phyloP scores from a whole-genome alignment of 2,113 vertebrate species.

The Aegithalos caudatus region DNA sequence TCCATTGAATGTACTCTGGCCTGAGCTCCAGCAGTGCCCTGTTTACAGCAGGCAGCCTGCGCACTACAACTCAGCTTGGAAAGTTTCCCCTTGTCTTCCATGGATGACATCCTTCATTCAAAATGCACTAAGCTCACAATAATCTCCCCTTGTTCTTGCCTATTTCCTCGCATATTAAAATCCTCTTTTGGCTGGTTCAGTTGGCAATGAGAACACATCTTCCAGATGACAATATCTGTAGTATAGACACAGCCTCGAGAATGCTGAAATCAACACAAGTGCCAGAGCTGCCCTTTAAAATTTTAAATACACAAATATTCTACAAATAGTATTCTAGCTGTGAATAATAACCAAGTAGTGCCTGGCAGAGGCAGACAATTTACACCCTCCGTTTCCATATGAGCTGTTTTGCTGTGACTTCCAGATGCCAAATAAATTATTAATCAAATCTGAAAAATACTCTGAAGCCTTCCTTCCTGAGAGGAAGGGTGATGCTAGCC shows the following conservation, averaged over 20 bases:
- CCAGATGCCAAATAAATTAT: constrained; percentile 50
- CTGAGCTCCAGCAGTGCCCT: background rate
- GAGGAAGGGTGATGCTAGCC: background rate
- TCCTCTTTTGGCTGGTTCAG: background rate
- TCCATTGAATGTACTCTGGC: background rate
- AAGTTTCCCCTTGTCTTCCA: background rate
- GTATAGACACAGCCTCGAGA: background rate
- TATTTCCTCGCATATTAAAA: background rate
- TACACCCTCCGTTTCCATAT: constrained; percentile 11
- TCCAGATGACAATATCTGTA: background rate
- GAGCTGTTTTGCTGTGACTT: constrained; percentile 17
- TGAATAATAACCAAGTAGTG: constrained; percentile 1
- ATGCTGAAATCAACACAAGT: constrained; percentile 6
- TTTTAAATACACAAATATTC: constrained; percentile 54
- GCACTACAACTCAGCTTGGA: background rate
- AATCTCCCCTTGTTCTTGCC: background rate
- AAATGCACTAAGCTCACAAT: background rate
- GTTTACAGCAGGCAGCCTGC: background rate
- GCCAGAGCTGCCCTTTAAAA: constrained; percentile 31
- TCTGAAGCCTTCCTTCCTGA: background rate
- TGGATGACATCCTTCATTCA: background rate
- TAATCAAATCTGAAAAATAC: constrained; percentile 7
- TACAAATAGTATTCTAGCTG: constrained; percentile 24
- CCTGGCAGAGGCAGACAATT: constrained; percentile 16
- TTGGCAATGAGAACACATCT: background rate